Conservation (phyloP, 2,888 invertebrate genomes). For the Dioctria rufipes region DNA sequence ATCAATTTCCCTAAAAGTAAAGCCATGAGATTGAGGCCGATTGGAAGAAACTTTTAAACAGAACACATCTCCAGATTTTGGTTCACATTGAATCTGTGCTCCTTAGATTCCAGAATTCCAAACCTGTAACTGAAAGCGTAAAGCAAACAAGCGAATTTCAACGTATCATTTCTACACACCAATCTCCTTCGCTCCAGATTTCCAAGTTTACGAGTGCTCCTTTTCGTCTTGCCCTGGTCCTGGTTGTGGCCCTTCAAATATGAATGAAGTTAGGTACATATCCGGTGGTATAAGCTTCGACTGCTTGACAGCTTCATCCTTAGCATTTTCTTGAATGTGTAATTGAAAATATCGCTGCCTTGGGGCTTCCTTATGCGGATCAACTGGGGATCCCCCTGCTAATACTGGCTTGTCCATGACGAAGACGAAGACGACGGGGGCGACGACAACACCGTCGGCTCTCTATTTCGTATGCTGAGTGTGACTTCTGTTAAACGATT, state of each 20-base stretch:
- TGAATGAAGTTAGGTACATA: constrained; percentile 26
- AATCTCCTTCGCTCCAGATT: neutral
- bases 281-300: constrained; percentile 30
- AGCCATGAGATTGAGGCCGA: too few species aligned
- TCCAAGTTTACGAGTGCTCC: neutral
- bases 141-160: too few species aligned
- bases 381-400: constrained; percentile 46
- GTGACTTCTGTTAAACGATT: constrained; percentile 49
- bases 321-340: constrained; percentile 51
- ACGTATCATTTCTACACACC: neutral
- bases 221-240: too few species aligned
- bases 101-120: too few species aligned
- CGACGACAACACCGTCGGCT: constrained; percentile 25
- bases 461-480: constrained; percentile 44
- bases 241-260: neutral
- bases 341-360: constrained; percentile 52
- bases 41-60: too few species aligned
- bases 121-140: too few species aligned
- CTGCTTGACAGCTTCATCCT: constrained; percentile 53
- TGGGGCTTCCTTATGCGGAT: constrained; percentile 50
- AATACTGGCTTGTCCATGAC: constrained; percentile 9
- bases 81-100: too few species aligned
- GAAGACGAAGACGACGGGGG: too few species aligned
- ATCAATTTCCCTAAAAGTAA: too few species aligned
- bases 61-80: too few species aligned